Conservation (phyloP, 2,113 vertebrate species). For the Megaceryle maxima region DNA sequence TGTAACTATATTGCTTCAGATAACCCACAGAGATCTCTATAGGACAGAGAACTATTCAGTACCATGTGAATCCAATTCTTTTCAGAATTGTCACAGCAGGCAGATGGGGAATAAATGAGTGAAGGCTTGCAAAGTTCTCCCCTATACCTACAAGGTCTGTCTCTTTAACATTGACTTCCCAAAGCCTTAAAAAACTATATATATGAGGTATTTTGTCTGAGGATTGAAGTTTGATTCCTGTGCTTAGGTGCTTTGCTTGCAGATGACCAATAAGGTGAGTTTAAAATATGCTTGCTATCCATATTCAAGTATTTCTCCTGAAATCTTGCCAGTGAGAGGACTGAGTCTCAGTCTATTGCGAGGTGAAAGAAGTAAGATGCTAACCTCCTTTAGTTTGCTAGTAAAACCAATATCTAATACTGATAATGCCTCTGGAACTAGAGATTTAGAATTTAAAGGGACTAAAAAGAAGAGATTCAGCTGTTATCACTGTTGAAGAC, state of each 20-base stretch:
- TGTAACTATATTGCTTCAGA: conserved; percentile 12
- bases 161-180: not conserved
- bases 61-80: conserved; percentile 41
- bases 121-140: not conserved
- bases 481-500: not conserved
- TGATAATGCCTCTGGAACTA: not conserved
- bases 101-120: conserved; percentile 19
- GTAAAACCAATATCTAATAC: not conserved
- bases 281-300: not conserved
- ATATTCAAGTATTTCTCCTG: not conserved
- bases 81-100: conserved; percentile 39
- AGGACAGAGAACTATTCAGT: conserved; percentile 47
- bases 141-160: not conserved
- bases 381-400: not conserved
- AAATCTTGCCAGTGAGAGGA: not conserved
- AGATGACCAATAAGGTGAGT: not conserved
- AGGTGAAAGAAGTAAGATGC: not conserved
- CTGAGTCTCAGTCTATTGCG: not conserved
- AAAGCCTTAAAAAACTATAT: not conserved
- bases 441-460: not conserved
- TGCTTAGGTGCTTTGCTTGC: not conserved
- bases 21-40: conserved; percentile 21
- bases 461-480: not conserved
- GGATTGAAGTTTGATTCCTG: not conserved
- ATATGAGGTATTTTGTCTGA: not conserved